Evolutionary conservation across 2,797 vertebrate species (phyloP).

Genomic region (Lindbergichthys nudifrons): DNA sequence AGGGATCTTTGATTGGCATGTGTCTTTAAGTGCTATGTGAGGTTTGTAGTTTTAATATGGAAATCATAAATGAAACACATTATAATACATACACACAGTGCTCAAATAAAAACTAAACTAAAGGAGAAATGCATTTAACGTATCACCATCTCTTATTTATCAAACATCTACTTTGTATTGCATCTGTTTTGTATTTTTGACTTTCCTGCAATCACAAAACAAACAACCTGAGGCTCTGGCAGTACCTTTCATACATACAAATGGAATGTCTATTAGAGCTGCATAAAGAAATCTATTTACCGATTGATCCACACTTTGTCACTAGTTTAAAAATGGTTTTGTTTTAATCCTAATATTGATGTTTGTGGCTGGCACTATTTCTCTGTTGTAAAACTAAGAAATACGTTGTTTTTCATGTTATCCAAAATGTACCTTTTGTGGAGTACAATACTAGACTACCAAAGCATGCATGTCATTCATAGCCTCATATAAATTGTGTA

Average conservation of each 20-base stretch:
- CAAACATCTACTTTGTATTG: background rate
- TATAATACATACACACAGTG: background rate
- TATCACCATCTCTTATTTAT: background rate
- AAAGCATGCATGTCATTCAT: background rate
- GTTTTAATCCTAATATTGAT: background rate
- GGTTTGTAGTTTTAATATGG: background rate
- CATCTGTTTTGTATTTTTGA: background rate
- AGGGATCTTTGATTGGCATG: too few species aligned
- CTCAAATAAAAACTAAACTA: conserved; percentile 5
- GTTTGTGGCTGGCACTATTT: background rate
- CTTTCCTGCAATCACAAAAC: background rate
- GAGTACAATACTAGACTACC: conserved; percentile 3
- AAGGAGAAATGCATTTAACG: background rate
- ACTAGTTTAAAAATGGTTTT: background rate
- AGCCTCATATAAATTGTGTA: background rate
- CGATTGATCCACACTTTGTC: background rate
- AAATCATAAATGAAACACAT: too few species aligned
- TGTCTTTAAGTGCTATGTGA: background rate
- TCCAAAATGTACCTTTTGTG: conserved; percentile 8
- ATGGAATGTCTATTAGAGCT: background rate
- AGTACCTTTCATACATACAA: background rate
- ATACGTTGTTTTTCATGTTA: background rate
- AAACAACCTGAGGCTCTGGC: background rate
- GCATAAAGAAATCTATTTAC: background rate
- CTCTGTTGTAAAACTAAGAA: background rate